A percentile compares a stretch with the other conserved stretches of the same genome.
Evolutionary conservation across 2,113 vertebrate species (phyloP).

Genomic region (Solenodon paradoxus): DNA sequence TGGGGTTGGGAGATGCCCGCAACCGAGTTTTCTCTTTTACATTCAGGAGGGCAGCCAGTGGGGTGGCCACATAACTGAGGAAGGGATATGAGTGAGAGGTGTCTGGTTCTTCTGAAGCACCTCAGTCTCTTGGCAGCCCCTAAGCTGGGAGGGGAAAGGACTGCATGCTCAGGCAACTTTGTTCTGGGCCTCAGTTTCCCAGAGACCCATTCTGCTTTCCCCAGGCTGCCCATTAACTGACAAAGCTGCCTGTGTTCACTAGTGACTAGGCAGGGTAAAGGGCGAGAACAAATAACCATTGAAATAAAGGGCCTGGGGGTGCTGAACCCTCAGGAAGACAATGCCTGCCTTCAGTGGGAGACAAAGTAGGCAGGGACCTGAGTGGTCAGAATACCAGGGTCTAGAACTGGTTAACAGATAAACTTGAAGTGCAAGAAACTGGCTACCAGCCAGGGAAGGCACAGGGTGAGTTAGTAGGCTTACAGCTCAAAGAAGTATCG

Average conservation of each 20-base stretch:
- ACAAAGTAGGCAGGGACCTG: neutral
- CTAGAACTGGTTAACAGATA: neutral
- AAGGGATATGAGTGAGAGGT: neutral
- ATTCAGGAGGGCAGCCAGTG: conserved; percentile 88
- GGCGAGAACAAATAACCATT: conserved; percentile 70
- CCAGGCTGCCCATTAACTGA: conserved; percentile 36
- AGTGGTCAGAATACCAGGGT: neutral
- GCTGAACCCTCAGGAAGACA: conserved; percentile 58
- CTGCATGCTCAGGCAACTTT: neutral
- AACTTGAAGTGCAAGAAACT: neutral
- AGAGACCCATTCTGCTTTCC: neutral
- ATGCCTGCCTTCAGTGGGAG: conserved; percentile 52
- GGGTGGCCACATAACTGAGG: conserved; percentile 87
- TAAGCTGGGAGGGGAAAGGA: neutral
- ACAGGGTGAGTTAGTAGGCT: conserved; percentile 25
- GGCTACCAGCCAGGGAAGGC: neutral
- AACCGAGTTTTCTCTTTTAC: conserved; percentile 91
- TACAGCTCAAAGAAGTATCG: conserved; percentile 95
- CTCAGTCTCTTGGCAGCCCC: neutral
- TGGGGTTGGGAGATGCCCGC: conserved; percentile 85
- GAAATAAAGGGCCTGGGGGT: conserved; percentile 51
- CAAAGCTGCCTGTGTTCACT: conserved; percentile 74
- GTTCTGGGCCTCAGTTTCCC: conserved; percentile 28
- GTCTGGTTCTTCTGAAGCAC: neutral
- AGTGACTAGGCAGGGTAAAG: neutral